A percentile compares a stretch with the other conserved stretches of the same genome.
Evolutionary conservation across 2,888 invertebrate genomes (phyloP).

Genomic region (Parelbella ahira): DNA sequence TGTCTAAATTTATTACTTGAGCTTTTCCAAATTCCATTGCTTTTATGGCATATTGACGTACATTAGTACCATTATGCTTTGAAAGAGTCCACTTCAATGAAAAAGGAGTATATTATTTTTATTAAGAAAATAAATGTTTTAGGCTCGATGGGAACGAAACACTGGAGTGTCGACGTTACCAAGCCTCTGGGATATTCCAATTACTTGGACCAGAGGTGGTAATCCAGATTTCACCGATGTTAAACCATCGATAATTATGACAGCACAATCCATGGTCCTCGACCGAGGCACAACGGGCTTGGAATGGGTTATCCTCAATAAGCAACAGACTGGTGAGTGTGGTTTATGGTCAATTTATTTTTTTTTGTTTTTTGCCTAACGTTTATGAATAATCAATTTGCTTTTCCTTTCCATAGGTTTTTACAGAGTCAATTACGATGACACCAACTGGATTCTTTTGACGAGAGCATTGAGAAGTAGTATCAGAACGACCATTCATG

Average conservation of each 20-base stretch:
- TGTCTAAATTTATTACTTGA: no score
- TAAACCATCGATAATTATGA: conserved; percentile 57
- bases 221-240: conserved; percentile 58
- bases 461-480: conserved; percentile 63
- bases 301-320: conserved; percentile 83
- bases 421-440: conserved; percentile 83
- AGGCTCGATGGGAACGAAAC: conserved; percentile 61
- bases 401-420: conserved; percentile 62
- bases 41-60: no score
- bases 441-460: conserved; percentile 77
- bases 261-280: conserved; percentile 38
- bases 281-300: conserved; percentile 46
- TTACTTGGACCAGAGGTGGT: conserved; percentile 65
- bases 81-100: no score
- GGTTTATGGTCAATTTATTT: not conserved
- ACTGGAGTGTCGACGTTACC: conserved; percentile 41
- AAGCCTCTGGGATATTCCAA: conserved; percentile 59
- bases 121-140: no score
- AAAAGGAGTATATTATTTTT: no score
- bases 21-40: no score
- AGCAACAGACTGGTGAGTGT: conserved; percentile 77
- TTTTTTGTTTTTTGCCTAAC: no score
- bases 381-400: no score
- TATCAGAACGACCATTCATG: conserved; percentile 73
- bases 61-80: no score